A percentile compares a stretch with the other conserved stretches of the same genome.
phyloP scores from a whole-genome alignment of 2,797 vertebrate species.

The Malacoraja senta region DNA sequence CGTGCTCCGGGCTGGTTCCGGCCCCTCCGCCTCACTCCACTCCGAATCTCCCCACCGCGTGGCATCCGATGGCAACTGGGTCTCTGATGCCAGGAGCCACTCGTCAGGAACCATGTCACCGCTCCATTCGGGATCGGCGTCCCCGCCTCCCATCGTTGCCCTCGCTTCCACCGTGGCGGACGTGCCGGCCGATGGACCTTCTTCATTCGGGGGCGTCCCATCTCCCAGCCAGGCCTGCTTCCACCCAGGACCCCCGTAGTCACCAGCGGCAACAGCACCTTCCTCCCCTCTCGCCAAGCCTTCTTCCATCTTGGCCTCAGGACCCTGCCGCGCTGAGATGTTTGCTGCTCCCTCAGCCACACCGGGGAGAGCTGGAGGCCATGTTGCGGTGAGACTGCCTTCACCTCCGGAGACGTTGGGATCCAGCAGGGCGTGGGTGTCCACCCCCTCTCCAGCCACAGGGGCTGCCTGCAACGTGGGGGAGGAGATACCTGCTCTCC shows the following conservation, averaged over 20 bases:
- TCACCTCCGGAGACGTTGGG: too few relatives aligned
- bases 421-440: too few relatives aligned
- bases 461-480: too few relatives aligned
- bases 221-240: neutral
- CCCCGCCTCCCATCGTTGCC: neutral
- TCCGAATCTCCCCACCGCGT: neutral
- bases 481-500: too few relatives aligned
- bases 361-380: too few relatives aligned
- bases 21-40: too few relatives aligned
- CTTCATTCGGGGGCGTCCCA: neutral
- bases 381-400: too few relatives aligned
- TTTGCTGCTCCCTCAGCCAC: too few relatives aligned
- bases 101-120: neutral
- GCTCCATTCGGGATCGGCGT: neutral
- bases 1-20: too few relatives aligned
- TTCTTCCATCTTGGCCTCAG: neutral
- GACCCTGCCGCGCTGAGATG: too few relatives aligned
- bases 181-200: rapidly evolving
- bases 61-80: rapidly evolving
- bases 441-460: too few relatives aligned
- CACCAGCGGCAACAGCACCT: rapidly evolving
- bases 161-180: neutral
- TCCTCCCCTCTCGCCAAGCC: neutral
- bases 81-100: neutral
- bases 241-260: too few relatives aligned